phyloP scores from a whole-genome alignment of 2,797 vertebrate genomes.

The Nannoperca obscura region DNA sequence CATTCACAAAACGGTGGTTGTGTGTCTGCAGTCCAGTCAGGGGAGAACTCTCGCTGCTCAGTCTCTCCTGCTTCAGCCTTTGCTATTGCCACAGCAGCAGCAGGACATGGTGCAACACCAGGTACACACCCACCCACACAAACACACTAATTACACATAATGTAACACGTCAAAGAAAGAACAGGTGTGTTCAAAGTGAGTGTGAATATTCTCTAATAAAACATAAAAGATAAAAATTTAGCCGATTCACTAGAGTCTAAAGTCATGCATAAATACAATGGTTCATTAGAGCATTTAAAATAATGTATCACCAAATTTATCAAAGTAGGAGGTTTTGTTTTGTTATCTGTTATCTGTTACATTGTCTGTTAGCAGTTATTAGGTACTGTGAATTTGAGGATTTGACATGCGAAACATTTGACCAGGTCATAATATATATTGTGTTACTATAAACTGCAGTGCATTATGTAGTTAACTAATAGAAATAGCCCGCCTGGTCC shows the following conservation, averaged over 20 bases:
- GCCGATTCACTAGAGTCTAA: not conserved
- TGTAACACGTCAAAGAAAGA: not conserved
- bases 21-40: conserved; percentile 87
- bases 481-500: not conserved
- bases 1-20: conserved; percentile 15
- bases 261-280: not conserved
- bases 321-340: not conserved
- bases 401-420: not conserved
- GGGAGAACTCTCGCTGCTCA: conserved; percentile 91
- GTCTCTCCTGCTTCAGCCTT: conserved; percentile 98
- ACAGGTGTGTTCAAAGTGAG: not conserved
- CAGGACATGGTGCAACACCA: conserved; percentile 93
- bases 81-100: conserved; percentile 96
- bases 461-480: not conserved
- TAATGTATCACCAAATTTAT: not conserved
- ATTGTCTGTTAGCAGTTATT: not conserved
- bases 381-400: not conserved
- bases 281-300: not conserved
- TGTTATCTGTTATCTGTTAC: too few species aligned
- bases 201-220: not conserved
- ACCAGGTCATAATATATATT: not conserved
- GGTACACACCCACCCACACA: conserved; percentile 79
- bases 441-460: not conserved
- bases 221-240: not conserved
- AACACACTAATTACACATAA: conserved; percentile 6